phyloP scores from a whole-genome alignment of 1,140 invertebrate species.

The Maconellicoccus hirsutus region DNA sequence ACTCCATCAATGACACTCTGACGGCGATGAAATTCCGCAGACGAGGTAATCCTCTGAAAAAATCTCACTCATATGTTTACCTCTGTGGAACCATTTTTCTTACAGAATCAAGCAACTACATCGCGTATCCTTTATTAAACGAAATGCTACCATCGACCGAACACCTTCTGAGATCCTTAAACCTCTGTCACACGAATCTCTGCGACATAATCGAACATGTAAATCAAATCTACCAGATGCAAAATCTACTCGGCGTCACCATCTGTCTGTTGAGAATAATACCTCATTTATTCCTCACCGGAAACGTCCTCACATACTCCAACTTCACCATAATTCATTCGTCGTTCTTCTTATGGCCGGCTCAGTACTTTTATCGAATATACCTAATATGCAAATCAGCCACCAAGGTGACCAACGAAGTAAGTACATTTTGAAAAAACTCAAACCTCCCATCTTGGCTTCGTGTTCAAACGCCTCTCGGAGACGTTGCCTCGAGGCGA shows the following conservation, averaged over 20 bases:
- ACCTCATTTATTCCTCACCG: constrained; percentile 24
- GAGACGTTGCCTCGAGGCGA: too few species aligned
- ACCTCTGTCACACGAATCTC: constrained; percentile 12
- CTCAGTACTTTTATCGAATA: constrained; percentile 13
- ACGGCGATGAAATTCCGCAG: not conserved
- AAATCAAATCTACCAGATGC: constrained; percentile 24
- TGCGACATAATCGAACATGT: constrained; percentile 21
- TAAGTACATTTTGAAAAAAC: too few species aligned
- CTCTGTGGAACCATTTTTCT: too few species aligned
- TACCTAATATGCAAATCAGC: constrained; percentile 23
- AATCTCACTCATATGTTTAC: not conserved
- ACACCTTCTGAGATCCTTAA: not conserved
- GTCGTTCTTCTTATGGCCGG: constrained; percentile 25
- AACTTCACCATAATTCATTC: constrained; percentile 24
- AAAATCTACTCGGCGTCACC: constrained; percentile 18
- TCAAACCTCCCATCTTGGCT: too few species aligned
- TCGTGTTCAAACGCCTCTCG: too few species aligned
- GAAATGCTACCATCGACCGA: not conserved
- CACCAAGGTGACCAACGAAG: constrained; percentile 21
- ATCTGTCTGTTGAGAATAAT: constrained; percentile 17
- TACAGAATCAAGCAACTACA: not conserved
- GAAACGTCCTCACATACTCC: constrained; percentile 23
- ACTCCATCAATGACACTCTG: constrained; percentile 15
- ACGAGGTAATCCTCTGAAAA: not conserved
- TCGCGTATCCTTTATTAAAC: not conserved